Evolutionary conservation across 2,888 invertebrate genomes (phyloP), one percentile per base, ranked within the genome.

Genomic region (Heteropelma amictum): DNA sequence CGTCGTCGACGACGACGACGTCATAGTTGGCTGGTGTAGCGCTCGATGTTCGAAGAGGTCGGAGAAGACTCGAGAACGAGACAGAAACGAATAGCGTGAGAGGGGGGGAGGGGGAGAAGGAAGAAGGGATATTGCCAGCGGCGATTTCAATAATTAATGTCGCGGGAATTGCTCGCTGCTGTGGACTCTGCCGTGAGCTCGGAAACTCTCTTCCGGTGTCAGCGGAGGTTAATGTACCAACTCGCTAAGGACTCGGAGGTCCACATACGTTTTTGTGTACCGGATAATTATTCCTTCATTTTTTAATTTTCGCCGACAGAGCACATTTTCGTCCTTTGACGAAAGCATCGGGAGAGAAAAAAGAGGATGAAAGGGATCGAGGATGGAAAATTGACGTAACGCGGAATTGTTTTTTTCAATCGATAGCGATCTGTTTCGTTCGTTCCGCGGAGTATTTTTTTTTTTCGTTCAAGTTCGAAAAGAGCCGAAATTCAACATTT

Each of bases 131-230:
- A 75, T 77, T 72, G 82, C 85, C 83, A 77, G 77, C 64, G 80
- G 84, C 81, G 82, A 85, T 85, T 82, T 83, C 83, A 84, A 84
- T 83, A 83, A 84, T 84, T 83, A 83, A 84, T 82, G 83, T 80
- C 81, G 80, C 79, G 82, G 82, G 83, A 84, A 83, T 82, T 81
- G 82, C 81, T 76, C 76, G 74, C 78, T 80, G 61, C 72, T 76
- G 76, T 69, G 56, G 67, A 73, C 73, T 65, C 53, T 72, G 61
- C 54, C 61, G 35, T 63, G 67, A 75, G 63, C 71, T 63, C 51
- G 71, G 67, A 73, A 76, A 73, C 65, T 73, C 61, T 60, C 69
- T 70, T 73, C 76, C 76, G 76, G 71, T 75, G 68, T 76, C 72
- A 76, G 58, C 53, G 45, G n/a, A 51, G 76, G 76, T 76, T 76